These are phyloP conservation scores for Petromus typicus DNA, from an alignment of 2,113 vertebrate genomes.

Conservation along the genomic window DNA sequence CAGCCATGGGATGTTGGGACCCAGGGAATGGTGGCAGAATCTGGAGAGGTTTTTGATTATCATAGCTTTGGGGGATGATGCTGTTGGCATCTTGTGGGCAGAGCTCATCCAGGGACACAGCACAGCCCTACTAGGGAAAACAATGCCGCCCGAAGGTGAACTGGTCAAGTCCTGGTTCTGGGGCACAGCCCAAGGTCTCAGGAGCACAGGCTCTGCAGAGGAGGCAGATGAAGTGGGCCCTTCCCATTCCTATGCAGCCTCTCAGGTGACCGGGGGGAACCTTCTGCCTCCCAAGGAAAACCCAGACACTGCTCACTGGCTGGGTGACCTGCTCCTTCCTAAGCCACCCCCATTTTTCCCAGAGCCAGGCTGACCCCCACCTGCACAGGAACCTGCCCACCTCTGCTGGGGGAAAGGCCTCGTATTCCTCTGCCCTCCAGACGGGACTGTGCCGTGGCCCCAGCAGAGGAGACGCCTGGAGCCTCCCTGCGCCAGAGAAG, in stretches of 20 bases:
- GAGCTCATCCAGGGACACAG: not conserved
- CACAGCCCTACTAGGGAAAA: not conserved
- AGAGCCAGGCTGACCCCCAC: not conserved
- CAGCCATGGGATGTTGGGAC: not conserved
- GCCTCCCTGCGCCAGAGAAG: not conserved
- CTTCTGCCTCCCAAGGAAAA: not conserved
- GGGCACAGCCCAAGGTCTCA: not conserved
- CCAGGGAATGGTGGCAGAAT: not conserved
- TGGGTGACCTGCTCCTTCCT: not conserved
- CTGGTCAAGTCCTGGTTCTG: no score
- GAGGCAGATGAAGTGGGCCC: not conserved
- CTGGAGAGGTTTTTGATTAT: not conserved
- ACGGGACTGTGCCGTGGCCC: not conserved
- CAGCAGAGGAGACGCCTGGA: fast-evolving
- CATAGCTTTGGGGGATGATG: not conserved
- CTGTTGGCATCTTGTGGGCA: not conserved
- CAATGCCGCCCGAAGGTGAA: not conserved
- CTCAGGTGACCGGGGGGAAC: not conserved
- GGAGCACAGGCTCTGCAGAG: not conserved
- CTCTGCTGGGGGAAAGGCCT: not conserved
- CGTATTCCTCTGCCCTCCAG: not conserved
- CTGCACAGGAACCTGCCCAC: not conserved
- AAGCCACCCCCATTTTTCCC: not conserved
- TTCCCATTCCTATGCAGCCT: not conserved
- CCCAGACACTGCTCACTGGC: no score